Evolutionary conservation across 2,113 vertebrate species (phyloP), one percentile per base, ranked within the genome.

Genomic region (Lutjanus erythropterus): DNA sequence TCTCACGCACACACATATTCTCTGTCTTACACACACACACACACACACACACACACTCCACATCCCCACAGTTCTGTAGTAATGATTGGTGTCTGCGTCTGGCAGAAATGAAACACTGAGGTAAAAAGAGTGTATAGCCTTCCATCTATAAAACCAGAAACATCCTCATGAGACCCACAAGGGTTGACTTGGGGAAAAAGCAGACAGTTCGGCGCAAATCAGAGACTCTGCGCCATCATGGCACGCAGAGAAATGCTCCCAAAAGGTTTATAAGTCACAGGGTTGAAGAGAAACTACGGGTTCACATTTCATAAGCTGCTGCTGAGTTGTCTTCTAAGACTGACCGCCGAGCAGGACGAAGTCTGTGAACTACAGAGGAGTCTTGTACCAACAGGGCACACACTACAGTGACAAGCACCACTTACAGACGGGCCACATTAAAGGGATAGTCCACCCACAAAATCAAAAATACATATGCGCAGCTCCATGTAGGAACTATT

Each of bases 21-120:
- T 61, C 67, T 73, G 62, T 42, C 52, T 42, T 33, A 46, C 78
- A 75, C 65, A 50, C 72, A 74, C 83, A 83, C 60, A 61, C 64
- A 69, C 62, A 60, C 75, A 56, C 58, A 67, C 61, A 85, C 76
- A 82, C 83, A 71, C 74, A 42, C 70, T 59, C 83, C 75, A 75
- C 86, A 86, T 93, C 90, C 89, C 91, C 91, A 93, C 82, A 93
- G 88, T 55, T 92, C 90, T 86, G 86, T 90, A 82, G 93, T 93
- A 94, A 93, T 95, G 93, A 95, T 94, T 88, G 93, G 93, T 90
- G 93, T 92, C 91, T 92, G 87, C 66, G 85, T 91, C 89, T 93
- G 91, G 90, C 91, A 91, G 86, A 93, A 93, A 93, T 93, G 92
- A 94, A 93, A 90, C 76, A 82, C 83, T 77, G 86, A 91, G 89